Evolutionary conservation across 2,888 invertebrate genomes (phyloP).

Genomic region (Drosophila mercatorum): DNA sequence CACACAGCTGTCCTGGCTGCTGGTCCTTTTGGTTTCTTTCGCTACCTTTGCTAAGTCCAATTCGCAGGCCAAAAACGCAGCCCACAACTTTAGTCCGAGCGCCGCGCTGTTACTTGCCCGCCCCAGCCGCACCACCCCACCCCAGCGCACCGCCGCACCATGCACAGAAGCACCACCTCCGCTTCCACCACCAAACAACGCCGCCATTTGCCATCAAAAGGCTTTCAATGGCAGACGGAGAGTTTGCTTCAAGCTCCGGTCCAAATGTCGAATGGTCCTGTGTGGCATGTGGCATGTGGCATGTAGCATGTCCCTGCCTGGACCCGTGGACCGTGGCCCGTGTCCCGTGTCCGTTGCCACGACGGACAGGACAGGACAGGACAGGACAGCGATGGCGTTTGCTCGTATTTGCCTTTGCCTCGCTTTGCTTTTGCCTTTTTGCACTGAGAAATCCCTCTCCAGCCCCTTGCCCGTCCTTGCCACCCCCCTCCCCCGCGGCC

Average conservation of each 20-base stretch:
- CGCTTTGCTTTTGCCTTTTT: constrained; percentile 35
- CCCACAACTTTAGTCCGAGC: constrained; percentile 27
- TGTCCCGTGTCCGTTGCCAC: constrained; percentile 56
- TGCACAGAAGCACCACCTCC: constrained; percentile 8
- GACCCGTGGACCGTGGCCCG: constrained; percentile 31
- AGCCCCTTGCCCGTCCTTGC: neutral
- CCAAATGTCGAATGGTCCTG: constrained; percentile 31
- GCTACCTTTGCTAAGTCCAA: constrained; percentile 63
- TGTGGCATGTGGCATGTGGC: constrained; percentile 24
- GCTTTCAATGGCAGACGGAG: constrained; percentile 76
- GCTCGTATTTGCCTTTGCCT: constrained; percentile 54
- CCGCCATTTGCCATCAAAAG: constrained; percentile 65
- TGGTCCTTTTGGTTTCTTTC: constrained; percentile 71
- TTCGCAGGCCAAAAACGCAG: constrained; percentile 38
- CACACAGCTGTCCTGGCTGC: constrained; percentile 30
- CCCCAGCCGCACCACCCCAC: neutral
- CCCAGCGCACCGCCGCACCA: neutral
- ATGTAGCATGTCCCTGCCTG: constrained; percentile 33
- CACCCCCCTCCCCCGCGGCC: neutral
- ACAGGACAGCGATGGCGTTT: constrained; percentile 73
- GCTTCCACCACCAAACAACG: constrained; percentile 11
- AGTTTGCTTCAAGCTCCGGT: constrained; percentile 36
- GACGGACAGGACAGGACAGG: constrained; percentile 56
- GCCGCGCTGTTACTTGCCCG: neutral
- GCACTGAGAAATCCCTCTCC: constrained; percentile 23